A percentile compares a stretch with the other conserved stretches of the same genome.
Conservation (phyloP, 2,797 vertebrate species). For the Acropternis orthonyx region DNA sequence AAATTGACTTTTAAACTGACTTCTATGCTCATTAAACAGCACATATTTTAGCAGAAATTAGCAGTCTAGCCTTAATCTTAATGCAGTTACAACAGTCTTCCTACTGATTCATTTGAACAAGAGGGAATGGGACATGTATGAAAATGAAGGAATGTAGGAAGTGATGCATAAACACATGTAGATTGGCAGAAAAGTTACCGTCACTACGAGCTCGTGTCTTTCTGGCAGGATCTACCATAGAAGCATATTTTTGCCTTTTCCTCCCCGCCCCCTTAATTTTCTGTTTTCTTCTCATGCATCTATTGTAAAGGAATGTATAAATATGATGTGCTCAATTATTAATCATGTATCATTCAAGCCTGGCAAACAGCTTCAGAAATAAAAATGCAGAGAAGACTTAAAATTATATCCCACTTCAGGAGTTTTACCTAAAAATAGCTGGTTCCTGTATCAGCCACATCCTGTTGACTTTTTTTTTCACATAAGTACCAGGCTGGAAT, state of each 20-base stretch:
- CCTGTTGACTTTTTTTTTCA: not conserved
- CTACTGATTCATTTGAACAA: not conserved
- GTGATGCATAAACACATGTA: not conserved
- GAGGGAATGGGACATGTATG: not conserved
- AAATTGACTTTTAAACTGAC: not conserved
- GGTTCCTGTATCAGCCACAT: not conserved
- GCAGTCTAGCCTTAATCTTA: not conserved
- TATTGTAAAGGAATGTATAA: constrained; percentile 14
- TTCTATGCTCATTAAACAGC: not conserved
- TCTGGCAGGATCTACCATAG: not conserved
- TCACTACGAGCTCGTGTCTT: not conserved
- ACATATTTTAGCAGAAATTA: not conserved
- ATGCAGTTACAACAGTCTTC: not conserved
- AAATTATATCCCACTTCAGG: constrained; percentile 14
- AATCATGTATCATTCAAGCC: constrained; percentile 39
- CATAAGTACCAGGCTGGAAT: not conserved
- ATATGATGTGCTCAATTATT: constrained; percentile 22
- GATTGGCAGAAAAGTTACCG: not conserved
- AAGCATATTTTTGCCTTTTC: not conserved
- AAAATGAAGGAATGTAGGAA: not conserved
- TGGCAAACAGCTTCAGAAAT: constrained; percentile 13
- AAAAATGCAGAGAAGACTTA: constrained; percentile 32
- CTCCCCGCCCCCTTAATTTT: not conserved
- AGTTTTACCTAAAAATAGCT: constrained; percentile 43
- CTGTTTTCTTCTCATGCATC: not conserved